Evolutionary conservation across 2,888 invertebrate species (phyloP), one percentile per base, ranked within the genome.

Genomic region (Calliopum simillimum): DNA sequence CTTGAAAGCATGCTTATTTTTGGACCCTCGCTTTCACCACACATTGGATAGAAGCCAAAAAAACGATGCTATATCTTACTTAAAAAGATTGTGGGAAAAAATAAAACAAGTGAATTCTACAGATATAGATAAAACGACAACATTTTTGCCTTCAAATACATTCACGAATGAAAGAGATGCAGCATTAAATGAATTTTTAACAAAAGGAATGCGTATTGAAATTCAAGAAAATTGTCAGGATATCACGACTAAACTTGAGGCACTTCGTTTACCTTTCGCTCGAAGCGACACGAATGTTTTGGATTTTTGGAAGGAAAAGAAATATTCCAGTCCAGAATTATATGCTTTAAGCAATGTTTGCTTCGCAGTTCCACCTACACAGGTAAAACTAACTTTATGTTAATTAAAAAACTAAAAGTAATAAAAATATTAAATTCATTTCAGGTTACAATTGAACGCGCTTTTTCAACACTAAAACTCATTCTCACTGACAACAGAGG

Each of bases 361-460:
- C 25, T 71, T 58, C 51, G 56, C 55, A 41, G 55, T 71, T 63
- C 68, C 68, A 41, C 67, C 66, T 44, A 70, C 71, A 43, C 71
- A 68, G 44, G 68, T 68, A 67, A 23, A n/a, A n/a, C n/a, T n/a
- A n/a, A n/a, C n/a, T n/a, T n/a, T n/a, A n/a, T n/a, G n/a, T n/a
- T n/a, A 58, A 47, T 47, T 3, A 13, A 47, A n/a, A 2, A 4
- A n/a, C n/a, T n/a, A n/a, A 4, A n/a, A n/a, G 21, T 55, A 4
- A n/a, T 55, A 16, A 16, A 2, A n/a, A n/a, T n/a, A n/a, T n/a
- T n/a, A n/a, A n/a, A n/a, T n/a, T n/a, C n/a, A n/a, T n/a, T n/a
- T n/a, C n/a, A 55, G 55, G 19, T 55, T 3, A 55, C 55, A 4
- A 55, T 55, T 5, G 55, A 55, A 23, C 55, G 55, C 19, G 55